Percentiles rank a stretch among this genome's conserved stretches.
Conservation (phyloP, 2,113 vertebrate genomes). For the Candoia aspera region DNA sequence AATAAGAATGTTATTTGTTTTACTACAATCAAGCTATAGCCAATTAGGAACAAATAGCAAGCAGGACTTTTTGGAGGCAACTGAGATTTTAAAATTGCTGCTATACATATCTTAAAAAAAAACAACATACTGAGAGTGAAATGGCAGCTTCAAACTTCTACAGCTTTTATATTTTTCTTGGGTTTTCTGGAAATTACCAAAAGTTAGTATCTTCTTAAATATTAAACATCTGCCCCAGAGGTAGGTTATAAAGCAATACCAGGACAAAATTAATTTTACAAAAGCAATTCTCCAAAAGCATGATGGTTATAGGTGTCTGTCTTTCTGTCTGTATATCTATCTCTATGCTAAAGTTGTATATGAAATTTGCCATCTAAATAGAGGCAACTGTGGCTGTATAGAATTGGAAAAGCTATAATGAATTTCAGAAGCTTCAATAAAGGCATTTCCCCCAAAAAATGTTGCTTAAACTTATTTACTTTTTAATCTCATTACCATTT, state of each 20-base stretch:
- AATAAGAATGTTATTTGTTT: slow-evolving; percentile 39
- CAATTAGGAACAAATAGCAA: slow-evolving; percentile 54
- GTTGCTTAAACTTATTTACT: slow-evolving; percentile 12
- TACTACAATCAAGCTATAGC: slow-evolving; percentile 33
- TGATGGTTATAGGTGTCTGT: no score
- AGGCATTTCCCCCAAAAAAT: not conserved
- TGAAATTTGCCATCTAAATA: not conserved
- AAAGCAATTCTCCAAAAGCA: no score
- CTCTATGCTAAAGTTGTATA: not conserved
- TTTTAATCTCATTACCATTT: not conserved
- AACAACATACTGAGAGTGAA: slow-evolving; percentile 9
- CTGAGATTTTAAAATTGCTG: slow-evolving; percentile 6
- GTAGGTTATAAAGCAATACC: no score
- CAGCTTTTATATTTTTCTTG: not conserved
- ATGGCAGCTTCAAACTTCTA: not conserved
- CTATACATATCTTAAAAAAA: slow-evolving; percentile 2
- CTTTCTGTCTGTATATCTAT: no score
- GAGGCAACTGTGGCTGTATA: not conserved
- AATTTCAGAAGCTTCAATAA: not conserved
- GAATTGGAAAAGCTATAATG: not conserved
- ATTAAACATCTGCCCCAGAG: no score
- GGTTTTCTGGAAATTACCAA: no score
- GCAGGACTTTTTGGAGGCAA: not conserved
- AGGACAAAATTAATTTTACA: no score
- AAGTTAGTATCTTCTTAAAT: no score